Conservation (phyloP, 2,797 vertebrate species). For the Sternotherus odoratus region DNA sequence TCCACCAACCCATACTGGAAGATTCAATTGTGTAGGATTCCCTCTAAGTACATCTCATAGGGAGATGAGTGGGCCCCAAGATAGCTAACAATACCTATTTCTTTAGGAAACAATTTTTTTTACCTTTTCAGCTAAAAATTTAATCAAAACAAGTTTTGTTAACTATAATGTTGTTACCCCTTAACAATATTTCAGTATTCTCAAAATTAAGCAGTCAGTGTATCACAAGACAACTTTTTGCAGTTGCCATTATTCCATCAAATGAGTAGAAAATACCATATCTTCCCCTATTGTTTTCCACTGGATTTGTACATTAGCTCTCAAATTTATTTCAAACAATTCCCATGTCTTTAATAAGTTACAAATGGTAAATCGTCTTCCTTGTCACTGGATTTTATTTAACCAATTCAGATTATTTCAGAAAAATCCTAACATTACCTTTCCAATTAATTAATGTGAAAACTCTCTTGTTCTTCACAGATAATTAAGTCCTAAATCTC, state of each 20-base stretch:
- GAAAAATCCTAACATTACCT: background rate
- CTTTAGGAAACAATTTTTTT: background rate
- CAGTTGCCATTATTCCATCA: background rate
- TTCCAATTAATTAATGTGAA: conserved; percentile 17
- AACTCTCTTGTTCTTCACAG: background rate
- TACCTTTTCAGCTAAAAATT: background rate
- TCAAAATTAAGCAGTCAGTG: background rate
- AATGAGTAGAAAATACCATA: fast-evolving
- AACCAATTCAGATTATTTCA: conserved; percentile 35
- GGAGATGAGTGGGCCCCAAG: background rate
- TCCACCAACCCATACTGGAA: background rate
- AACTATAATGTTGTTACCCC: background rate
- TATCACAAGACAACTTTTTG: background rate
- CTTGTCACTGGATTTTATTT: conserved; percentile 9
- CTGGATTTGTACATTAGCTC: background rate
- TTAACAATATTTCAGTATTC: background rate
- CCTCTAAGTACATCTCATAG: background rate
- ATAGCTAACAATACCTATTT: background rate
- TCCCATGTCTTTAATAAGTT: background rate
- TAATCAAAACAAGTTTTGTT: background rate
- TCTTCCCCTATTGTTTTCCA: background rate
- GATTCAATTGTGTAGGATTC: background rate
- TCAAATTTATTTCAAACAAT: conserved; percentile 10
- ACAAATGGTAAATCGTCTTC: background rate
- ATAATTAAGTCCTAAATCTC: background rate